Base-by-base conservation (phyloP, 2,888 invertebrate species). In the Theretra japonica region DNA sequence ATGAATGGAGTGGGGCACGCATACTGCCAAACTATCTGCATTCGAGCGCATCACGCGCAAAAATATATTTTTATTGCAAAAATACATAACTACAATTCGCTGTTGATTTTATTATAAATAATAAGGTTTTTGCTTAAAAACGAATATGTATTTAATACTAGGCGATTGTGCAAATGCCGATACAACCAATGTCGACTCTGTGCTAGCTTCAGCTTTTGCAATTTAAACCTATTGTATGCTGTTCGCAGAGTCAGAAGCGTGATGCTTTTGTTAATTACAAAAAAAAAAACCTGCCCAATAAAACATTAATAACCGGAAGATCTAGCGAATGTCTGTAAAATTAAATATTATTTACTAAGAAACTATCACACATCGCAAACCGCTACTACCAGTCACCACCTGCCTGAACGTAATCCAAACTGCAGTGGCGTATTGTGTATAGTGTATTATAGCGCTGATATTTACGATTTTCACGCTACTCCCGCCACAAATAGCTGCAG, bases 1-100 rank as follows among this genome's bases (percentile, higher is more conserved):
- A 93, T 93, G 92, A 93, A 93, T 92, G 90, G 92, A 92, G 93
- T 91, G 92, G 90, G 91, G 92, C 93, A 91, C 92, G 92, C 92
- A 91, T 88, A 79, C 88, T 85, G 89, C 86, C 88, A 88, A 90
- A 88, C 84, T 88, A 87, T 88, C 88, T 88, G 88, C 88, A 88
- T 86, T 85, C 88, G 88, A 86, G 84, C 85, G 86, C 87, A 85
- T 60, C 70, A 28, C 21, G n/a, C 21, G 25, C 19, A 56, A 56
- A 70, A 23, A 65, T 30, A 11, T 56, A 23, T 50, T 11, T 70
- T 70, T 5, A 28, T 3, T 33, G 5, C 48, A 59, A 28, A 21
- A 50, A n/a, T 28, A 60, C 21, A 28, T 19, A 2, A 28, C 25
- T 4, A 69, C 11, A 15, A n/a, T 15, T 17, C 23, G n/a, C 19